Conservation (phyloP, 2,888 invertebrate species). For the Hydriomena furcata region DNA sequence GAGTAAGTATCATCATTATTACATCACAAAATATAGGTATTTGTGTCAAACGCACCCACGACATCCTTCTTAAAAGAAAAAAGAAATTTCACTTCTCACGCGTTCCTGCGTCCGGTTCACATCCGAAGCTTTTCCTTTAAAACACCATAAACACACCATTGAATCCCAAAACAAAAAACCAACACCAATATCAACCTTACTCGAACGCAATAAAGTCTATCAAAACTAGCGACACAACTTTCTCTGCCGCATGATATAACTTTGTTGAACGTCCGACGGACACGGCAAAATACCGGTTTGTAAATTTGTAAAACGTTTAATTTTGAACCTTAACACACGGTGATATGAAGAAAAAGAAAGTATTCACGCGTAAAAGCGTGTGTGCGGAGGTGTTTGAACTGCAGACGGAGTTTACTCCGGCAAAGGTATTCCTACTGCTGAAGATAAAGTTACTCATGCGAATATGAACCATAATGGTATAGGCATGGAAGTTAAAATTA, state of each 20-base stretch:
- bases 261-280: slow-evolving; percentile 37
- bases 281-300: slow-evolving; percentile 53
- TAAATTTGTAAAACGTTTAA: slow-evolving; percentile 35
- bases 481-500: slow-evolving; percentile 15
- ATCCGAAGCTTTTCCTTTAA: slow-evolving; percentile 74
- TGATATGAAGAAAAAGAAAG: slow-evolving; percentile 40
- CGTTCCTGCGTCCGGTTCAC: slow-evolving; percentile 74
- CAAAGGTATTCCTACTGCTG: slow-evolving; percentile 38
- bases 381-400: slow-evolving; percentile 51
- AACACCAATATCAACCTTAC: slow-evolving; percentile 39
- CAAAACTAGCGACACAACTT: slow-evolving; percentile 38
- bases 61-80: slow-evolving; percentile 69
- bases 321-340: slow-evolving; percentile 41
- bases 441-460: slow-evolving; percentile 19
- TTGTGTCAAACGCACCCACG: slow-evolving; percentile 62
- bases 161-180: not conserved
- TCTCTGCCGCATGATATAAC: slow-evolving; percentile 33
- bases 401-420: slow-evolving; percentile 47
- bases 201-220: slow-evolving; percentile 20
- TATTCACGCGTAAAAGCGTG: slow-evolving; percentile 31
- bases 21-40: slow-evolving; percentile 50
- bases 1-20: slow-evolving; percentile 28
- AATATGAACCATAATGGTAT: slow-evolving; percentile 36
- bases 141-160: slow-evolving; percentile 45
- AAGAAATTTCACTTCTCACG: slow-evolving; percentile 74